Base-by-base conservation (phyloP, 2,888 invertebrate species). In the Sinhomidia bicolor region DNA sequence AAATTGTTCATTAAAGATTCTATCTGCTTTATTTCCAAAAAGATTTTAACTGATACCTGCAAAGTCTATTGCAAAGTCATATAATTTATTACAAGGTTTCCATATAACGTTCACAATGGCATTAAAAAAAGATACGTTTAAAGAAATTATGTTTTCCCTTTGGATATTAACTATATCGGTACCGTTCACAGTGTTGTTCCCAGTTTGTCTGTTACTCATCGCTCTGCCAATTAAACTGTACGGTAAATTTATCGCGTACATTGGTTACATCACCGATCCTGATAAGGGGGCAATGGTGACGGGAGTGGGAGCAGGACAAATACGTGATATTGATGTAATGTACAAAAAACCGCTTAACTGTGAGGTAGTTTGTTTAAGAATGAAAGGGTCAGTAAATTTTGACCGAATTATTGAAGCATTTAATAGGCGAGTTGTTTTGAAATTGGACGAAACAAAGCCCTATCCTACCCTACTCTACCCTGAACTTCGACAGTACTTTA, bases 401-500 rank as follows among this genome's bases (percentile, higher is more conserved):
- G 41, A 76, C 6, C 3, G 32, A 41, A 14, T 82, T 17, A 5
- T 29, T 2, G 65, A 82, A 5, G 68, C 32, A 14, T 82, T 88
- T 57, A n/a, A 26, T 1, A 32, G 44, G 9, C 41, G 65, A 20
- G 78, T 88, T 0, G 10, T 88, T 20, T 0, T 6, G 2, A 74
- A 78, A n/a, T 3, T 51, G 3, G 68, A 82, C n/a, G 26, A 44
- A 9, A 20, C 10, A 1, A 47, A 41, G 9, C 12, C 51, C 0
- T 74, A 71, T 29, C 44, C 60, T 6, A 4, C 36, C 23, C 88
- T 88, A 0, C 65, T 41, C 0, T 88, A 82, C 54, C 82, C 88
- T 0, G 88, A 88, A 29, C 71, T 88, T 0, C 88, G 29, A 36
- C 82, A 82, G n/a, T 88, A 82, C 23, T 54, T 88, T 14, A 47